phyloP scores from a whole-genome alignment of 2,888 invertebrate species.

The Drosophila helvetica region DNA sequence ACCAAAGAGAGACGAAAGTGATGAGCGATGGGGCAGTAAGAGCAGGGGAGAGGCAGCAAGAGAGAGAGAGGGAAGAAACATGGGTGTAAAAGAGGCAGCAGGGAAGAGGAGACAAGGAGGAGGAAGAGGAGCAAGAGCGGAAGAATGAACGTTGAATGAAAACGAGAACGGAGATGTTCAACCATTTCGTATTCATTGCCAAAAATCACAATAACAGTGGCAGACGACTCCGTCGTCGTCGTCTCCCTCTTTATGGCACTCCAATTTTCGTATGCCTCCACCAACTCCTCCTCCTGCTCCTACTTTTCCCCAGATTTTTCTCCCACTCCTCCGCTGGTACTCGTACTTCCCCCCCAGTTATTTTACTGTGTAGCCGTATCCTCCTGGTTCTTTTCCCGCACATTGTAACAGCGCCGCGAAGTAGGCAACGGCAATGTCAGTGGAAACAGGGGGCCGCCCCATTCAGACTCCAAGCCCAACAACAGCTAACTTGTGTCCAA shows the following conservation, averaged over 20 bases:
- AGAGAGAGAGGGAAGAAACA: background rate
- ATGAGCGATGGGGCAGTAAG: slow-evolving; percentile 8
- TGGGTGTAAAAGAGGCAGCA: background rate
- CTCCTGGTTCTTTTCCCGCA: background rate
- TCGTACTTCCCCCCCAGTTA: background rate
- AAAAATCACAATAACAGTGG: slow-evolving; percentile 72
- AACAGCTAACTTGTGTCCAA: slow-evolving; percentile 69
- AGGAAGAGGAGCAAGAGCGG: background rate
- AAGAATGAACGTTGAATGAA: slow-evolving; percentile 10
- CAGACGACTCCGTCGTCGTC: slow-evolving; percentile 6
- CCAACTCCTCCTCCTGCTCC: slow-evolving; percentile 2
- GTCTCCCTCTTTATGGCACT: slow-evolving; percentile 32
- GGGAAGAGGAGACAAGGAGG: no score
- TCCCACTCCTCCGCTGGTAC: slow-evolving; percentile 9
- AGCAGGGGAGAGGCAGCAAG: background rate
- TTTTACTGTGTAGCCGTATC: no score
- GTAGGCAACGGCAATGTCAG: slow-evolving; percentile 55
- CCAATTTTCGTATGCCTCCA: slow-evolving; percentile 13
- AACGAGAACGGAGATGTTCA: slow-evolving; percentile 39
- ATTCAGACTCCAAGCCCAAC: background rate
- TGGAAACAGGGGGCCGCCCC: no score
- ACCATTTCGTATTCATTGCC: slow-evolving; percentile 76
- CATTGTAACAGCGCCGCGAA: slow-evolving; percentile 59
- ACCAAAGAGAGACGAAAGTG: slow-evolving; percentile 36
- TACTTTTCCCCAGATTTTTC: slow-evolving; percentile 6